These are phyloP conservation scores for Hemicordylus capensis DNA, from an alignment of 2,113 vertebrate genomes.

Conservation along the genomic window DNA sequence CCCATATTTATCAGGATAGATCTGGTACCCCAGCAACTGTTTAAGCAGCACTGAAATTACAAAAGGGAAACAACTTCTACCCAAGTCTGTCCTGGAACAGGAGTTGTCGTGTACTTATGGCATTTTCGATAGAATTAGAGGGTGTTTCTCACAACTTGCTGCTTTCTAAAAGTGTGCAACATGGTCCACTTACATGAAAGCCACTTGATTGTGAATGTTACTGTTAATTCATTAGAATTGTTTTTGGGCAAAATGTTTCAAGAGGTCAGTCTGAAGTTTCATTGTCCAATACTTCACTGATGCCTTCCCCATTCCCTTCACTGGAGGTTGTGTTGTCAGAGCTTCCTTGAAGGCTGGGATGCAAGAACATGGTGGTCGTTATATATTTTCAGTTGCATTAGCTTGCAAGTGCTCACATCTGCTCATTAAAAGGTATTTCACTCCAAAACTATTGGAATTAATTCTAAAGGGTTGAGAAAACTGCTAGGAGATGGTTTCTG, in stretches of 20 bases:
- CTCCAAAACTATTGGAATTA: constrained; percentile 32
- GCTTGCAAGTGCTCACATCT: background rate
- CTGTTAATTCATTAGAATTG: background rate
- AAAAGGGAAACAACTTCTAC: background rate
- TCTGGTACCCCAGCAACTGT: background rate
- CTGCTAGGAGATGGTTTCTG: background rate
- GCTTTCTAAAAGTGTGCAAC: background rate
- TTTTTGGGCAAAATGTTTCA: background rate
- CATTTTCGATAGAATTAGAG: constrained; percentile 1
- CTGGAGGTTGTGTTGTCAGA: background rate
- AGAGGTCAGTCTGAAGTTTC: background rate
- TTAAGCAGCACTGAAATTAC: background rate
- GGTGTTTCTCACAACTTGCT: background rate
- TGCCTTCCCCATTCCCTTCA: background rate
- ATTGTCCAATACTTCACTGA: background rate
- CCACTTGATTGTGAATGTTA: no score
- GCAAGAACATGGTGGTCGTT: background rate
- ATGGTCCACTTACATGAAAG: background rate
- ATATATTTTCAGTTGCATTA: background rate
- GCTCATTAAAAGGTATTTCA: background rate
- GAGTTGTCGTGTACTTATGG: constrained; percentile 21
- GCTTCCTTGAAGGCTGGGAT: background rate
- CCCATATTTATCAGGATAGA: background rate
- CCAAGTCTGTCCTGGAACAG: background rate
- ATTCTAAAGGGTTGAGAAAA: constrained; percentile 11